Evolutionary conservation across 92 coral and sea anemone species (phyloP).

Genomic region (Siderastrea siderea): DNA sequence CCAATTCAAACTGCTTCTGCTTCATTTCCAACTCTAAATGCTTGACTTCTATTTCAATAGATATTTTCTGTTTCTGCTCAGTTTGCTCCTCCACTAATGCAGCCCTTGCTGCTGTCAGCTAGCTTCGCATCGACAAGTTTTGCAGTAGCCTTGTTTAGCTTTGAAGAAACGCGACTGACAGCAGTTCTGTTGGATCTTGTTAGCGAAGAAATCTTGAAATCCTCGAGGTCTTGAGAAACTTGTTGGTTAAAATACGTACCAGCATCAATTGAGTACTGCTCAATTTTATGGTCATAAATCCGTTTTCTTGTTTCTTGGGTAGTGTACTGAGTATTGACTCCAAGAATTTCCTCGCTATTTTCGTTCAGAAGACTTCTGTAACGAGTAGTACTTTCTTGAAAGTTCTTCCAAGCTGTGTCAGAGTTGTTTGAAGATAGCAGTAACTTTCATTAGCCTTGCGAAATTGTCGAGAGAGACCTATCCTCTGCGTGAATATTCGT

Average conservation of each 20-base stretch:
- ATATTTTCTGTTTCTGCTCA: conserved; percentile 6
- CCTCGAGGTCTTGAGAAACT: conserved; percentile 20
- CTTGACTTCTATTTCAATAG: conserved; percentile 23
- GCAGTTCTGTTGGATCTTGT: neutral
- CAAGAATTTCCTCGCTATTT: neutral
- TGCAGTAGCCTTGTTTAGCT: conserved; percentile 18
- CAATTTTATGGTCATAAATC: neutral
- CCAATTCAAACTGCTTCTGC: conserved; percentile 44
- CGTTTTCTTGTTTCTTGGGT: neutral
- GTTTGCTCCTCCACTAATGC: conserved; percentile 27
- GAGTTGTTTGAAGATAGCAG: neutral
- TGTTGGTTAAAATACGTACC: conserved; percentile 36
- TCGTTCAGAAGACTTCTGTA: neutral
- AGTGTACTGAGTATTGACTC: neutral
- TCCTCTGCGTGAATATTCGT: neutral
- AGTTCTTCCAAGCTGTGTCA: neutral
- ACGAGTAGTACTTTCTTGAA: neutral
- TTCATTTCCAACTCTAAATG: conserved; percentile 51
- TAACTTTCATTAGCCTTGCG: neutral
- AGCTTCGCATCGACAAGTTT: conserved; percentile 24
- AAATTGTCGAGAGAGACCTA: conserved; percentile 1
- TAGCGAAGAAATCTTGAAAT: neutral
- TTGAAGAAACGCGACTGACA: conserved; percentile 9
- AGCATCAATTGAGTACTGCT: neutral
- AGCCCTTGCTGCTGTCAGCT: conserved; percentile 23